Conservation (phyloP, 2,797 vertebrate species). For the Pseudopleuronectes americanus region DNA sequence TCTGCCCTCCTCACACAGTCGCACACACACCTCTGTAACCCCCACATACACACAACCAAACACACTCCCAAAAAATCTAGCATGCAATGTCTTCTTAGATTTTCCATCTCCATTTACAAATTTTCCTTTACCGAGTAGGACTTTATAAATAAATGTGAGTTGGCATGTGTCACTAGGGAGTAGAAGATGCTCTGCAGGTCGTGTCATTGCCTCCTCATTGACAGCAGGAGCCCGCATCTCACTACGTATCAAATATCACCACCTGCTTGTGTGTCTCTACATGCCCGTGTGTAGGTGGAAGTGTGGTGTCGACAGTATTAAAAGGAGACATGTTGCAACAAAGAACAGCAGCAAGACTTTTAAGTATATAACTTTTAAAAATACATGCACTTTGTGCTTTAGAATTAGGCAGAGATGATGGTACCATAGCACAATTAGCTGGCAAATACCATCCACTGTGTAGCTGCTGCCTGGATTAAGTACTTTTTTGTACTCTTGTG, state of each 20-base stretch:
- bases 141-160: slow-evolving; percentile 24
- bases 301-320: neutral
- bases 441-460: no score
- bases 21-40: neutral
- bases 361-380: no score
- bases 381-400: no score
- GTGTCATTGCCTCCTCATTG: slow-evolving; percentile 22
- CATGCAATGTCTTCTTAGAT: neutral
- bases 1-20: slow-evolving; percentile 65
- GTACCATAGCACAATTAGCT: no score
- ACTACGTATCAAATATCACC: slow-evolving; percentile 25
- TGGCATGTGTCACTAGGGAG: neutral
- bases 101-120: neutral
- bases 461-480: no score
- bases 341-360: neutral
- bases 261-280: slow-evolving; percentile 9
- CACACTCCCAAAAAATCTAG: slow-evolving; percentile 14
- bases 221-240: slow-evolving; percentile 28
- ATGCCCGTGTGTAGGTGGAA: neutral
- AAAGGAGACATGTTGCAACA: neutral
- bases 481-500: no score
- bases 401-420: no score
- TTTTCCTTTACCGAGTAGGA: neutral
- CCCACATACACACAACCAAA: slow-evolving; percentile 31
- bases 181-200: slow-evolving; percentile 28